These are phyloP conservation scores for Gymnocheta viridis DNA, from an alignment of 2,888 invertebrate species.

Conservation along the genomic window DNA sequence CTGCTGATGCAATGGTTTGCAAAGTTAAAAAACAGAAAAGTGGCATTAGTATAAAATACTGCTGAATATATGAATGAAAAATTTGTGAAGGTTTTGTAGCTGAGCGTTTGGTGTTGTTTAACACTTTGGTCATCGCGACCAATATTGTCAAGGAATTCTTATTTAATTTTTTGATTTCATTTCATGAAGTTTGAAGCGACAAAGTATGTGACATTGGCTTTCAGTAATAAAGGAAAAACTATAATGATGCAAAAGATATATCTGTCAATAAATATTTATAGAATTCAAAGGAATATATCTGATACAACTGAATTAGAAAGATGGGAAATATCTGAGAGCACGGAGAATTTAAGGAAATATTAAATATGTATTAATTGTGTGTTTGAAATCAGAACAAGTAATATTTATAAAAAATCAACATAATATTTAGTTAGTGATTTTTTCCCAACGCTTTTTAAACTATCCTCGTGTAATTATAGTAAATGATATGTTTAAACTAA, in stretches of 20 bases:
- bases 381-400: too few species aligned
- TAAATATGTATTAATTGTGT: too few species aligned
- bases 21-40: conserved; percentile 29
- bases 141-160: conserved; percentile 48
- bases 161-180: conserved; percentile 31
- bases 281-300: too few species aligned
- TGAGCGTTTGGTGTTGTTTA: conserved; percentile 22
- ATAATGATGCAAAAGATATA: not conserved
- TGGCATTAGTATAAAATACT: conserved; percentile 23
- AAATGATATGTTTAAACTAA: conserved; percentile 4
- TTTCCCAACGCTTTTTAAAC: not conserved
- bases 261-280: conserved; percentile 12
- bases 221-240: not conserved
- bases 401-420: too few species aligned
- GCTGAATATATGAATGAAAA: conserved; percentile 49
- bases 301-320: not conserved
- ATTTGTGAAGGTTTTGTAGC: conserved; percentile 46
- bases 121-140: conserved; percentile 40
- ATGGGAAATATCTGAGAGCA: not conserved
- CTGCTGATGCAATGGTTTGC: conserved; percentile 9
- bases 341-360: too few species aligned
- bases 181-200: not conserved
- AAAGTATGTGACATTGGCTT: conserved; percentile 14
- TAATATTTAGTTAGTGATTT: too few species aligned
- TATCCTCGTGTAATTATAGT: not conserved